Percentiles rank a stretch among this genome's conserved stretches.
Conservation (phyloP, 2,797 vertebrate species). For the Ptychadena robeensis region DNA sequence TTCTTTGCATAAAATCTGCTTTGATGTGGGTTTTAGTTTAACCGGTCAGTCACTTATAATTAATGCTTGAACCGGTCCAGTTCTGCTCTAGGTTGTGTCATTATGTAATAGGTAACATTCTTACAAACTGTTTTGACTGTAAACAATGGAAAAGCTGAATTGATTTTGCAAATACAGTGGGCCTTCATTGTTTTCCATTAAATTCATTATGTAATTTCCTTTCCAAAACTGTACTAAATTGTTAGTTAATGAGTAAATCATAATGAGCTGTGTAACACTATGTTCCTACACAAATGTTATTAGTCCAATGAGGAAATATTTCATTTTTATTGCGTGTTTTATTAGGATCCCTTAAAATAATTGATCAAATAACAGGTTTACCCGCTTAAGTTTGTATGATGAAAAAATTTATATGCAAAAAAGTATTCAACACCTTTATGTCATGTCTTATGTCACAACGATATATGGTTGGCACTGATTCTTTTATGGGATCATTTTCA, state of each 20-base stretch:
- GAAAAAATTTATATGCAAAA: not conserved
- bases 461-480: too few species aligned
- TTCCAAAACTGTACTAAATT: not conserved
- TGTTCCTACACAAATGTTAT: too few species aligned
- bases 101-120: not conserved
- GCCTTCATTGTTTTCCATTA: too few species aligned
- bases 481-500: too few species aligned
- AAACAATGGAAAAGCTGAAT: not conserved
- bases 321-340: too few species aligned
- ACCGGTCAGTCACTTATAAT: not conserved
- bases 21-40: not conserved
- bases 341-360: too few species aligned
- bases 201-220: not conserved
- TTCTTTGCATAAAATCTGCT: not conserved
- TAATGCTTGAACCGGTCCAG: not conserved
- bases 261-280: too few species aligned
- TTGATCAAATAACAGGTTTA: too few species aligned
- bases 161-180: not conserved
- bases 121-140: not conserved
- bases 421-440: not conserved
- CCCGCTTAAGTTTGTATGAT: not conserved
- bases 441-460: too few species aligned
- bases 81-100: not conserved
- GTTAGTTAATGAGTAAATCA: not conserved
- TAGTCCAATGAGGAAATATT: too few species aligned